Percentiles rank a stretch among this genome's conserved stretches.
phyloP scores from a whole-genome alignment of 2,888 invertebrate species.

The Andrena haemorrhoa region DNA sequence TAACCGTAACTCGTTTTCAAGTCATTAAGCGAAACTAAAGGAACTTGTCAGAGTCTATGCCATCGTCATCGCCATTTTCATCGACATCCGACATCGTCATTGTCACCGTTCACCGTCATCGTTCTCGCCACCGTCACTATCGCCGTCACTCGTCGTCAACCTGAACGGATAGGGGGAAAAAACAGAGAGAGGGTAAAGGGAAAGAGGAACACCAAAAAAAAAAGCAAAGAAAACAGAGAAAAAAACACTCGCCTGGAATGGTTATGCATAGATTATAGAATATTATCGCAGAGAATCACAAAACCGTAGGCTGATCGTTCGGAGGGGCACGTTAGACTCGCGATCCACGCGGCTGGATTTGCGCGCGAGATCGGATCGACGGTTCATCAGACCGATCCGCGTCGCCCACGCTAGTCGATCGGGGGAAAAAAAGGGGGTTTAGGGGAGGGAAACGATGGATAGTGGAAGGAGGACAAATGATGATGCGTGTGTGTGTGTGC shows the following conservation, averaged over 20 bases:
- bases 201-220: neutral
- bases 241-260: conserved; percentile 66
- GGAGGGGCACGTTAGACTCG: conserved; percentile 39
- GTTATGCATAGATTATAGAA: conserved; percentile 36
- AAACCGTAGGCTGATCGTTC: conserved; percentile 49
- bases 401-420: conserved; percentile 23
- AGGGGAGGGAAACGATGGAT: conserved; percentile 26
- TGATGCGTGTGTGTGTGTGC: conserved; percentile 23
- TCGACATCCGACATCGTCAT: conserved; percentile 68
- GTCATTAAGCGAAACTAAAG: conserved; percentile 79
- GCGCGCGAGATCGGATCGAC: conserved; percentile 19
- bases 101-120: conserved; percentile 54
- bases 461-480: conserved; percentile 42
- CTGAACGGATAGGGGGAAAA: neutral
- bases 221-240: conserved; percentile 26
- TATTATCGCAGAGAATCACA: conserved; percentile 44
- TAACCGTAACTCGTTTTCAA: conserved; percentile 83
- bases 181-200: neutral
- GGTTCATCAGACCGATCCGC: conserved; percentile 21
- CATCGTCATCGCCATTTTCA: conserved; percentile 77
- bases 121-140: conserved; percentile 51
- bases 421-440: too few species aligned
- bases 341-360: conserved; percentile 37
- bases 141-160: conserved; percentile 64
- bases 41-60: conserved; percentile 79